A percentile compares a stretch with the other conserved stretches of the same genome.
Evolutionary conservation across 2,888 invertebrate genomes (phyloP).

Genomic region (Leucophenga montana): DNA sequence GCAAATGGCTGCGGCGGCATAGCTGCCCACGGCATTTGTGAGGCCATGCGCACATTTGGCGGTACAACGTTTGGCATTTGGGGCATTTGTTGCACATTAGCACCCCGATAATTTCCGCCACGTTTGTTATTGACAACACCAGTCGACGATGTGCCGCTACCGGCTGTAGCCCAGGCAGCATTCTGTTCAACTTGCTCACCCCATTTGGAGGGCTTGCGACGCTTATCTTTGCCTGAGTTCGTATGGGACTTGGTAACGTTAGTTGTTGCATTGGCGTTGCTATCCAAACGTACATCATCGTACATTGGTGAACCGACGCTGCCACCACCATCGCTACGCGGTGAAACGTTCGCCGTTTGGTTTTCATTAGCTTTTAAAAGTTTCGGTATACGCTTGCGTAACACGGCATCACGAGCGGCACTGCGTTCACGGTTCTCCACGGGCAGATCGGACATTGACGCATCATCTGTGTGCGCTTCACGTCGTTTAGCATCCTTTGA

Average conservation of each 20-base stretch:
- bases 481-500: slow-evolving; percentile 83
- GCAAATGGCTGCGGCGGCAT: slow-evolving; percentile 9
- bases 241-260: background rate
- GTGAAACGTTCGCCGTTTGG: slow-evolving; percentile 44
- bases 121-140: slow-evolving; percentile 23
- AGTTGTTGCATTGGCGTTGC: slow-evolving; percentile 8
- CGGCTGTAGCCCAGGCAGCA: slow-evolving; percentile 35
- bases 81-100: slow-evolving; percentile 34
- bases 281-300: slow-evolving; percentile 50
- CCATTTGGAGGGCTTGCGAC: slow-evolving; percentile 69
- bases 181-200: slow-evolving; percentile 61
- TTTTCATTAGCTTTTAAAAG: slow-evolving; percentile 56
- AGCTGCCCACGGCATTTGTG: slow-evolving; percentile 60
- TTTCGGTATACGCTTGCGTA: slow-evolving; percentile 73
- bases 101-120: slow-evolving; percentile 47
- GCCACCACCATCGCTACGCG: slow-evolving; percentile 46
- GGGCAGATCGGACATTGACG: background rate
- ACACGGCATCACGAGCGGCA: slow-evolving; percentile 73
- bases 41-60: slow-evolving; percentile 35
- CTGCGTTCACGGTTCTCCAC: slow-evolving; percentile 60
- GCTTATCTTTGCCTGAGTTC: slow-evolving; percentile 52
- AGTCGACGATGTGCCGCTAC: background rate
- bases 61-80: slow-evolving; percentile 37
- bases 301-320: slow-evolving; percentile 48
- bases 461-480: slow-evolving; percentile 74